These are phyloP conservation scores for Poecilia wingei DNA, from an alignment of 2,797 vertebrate species.

Conservation along the genomic window DNA sequence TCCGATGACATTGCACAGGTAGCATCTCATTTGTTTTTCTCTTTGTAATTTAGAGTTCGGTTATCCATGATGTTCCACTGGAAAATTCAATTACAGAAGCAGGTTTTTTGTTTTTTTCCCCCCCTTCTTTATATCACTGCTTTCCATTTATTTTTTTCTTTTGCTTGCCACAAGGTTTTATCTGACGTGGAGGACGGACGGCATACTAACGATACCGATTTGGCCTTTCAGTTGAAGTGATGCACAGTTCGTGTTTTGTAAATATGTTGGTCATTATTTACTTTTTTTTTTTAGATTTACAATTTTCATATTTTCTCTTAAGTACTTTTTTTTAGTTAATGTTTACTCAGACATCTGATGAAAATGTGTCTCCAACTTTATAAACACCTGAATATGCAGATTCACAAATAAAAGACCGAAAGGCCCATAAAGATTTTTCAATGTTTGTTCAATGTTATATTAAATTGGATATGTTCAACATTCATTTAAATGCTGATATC, in stretches of 20 bases:
- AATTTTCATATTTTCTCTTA: not conserved
- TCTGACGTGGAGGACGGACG: not conserved
- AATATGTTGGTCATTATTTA: not conserved
- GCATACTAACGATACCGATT: not conserved
- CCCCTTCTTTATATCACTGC: not conserved
- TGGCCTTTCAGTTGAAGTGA: not conserved
- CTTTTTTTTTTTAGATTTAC: not conserved
- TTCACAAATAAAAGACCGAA: not conserved
- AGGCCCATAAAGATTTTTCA: not conserved
- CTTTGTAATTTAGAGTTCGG: constrained; percentile 6
- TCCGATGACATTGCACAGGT: constrained; percentile 4
- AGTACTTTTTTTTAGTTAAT: not conserved
- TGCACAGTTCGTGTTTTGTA: not conserved
- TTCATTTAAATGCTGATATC: not conserved
- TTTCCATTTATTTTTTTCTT: constrained; percentile 7
- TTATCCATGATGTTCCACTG: constrained; percentile 1
- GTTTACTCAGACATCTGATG: not conserved
- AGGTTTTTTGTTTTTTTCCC: not conserved
- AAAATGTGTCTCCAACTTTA: not conserved
- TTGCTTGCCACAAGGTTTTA: not conserved
- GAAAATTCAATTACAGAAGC: constrained; percentile 5
- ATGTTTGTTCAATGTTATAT: not conserved
- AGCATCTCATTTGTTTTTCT: constrained; percentile 6
- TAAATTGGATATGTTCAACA: not conserved
- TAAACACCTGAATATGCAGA: not conserved